phyloP scores from a whole-genome alignment of 2,797 vertebrate genomes.

The Synanceia verrucosa region DNA sequence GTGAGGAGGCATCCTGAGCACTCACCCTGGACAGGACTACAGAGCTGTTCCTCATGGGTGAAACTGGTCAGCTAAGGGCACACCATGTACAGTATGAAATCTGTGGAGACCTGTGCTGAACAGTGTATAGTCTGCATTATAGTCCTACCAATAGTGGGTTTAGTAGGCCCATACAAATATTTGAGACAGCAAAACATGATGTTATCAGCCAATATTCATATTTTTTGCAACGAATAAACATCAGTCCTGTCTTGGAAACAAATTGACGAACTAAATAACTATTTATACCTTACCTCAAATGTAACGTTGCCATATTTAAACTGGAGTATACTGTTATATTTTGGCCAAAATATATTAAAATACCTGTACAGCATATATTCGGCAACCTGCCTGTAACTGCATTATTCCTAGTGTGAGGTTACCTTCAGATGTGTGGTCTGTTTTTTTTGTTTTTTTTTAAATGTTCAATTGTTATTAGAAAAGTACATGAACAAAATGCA shows the following conservation, averaged over 20 bases:
- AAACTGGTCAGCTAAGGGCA: constrained; percentile 24
- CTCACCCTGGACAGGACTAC: constrained; percentile 14
- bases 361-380: neutral
- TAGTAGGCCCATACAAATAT: neutral
- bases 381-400: neutral
- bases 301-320: neutral
- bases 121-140: neutral
- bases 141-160: neutral
- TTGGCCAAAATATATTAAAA: neutral
- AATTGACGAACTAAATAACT: neutral
- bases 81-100: neutral
- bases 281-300: neutral
- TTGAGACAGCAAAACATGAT: neutral
- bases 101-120: neutral
- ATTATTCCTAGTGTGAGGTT: neutral
- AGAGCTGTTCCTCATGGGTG: constrained; percentile 23
- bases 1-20: constrained; percentile 39
- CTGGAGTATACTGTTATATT: neutral
- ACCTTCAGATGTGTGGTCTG: neutral
- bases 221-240: neutral
- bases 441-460: neutral
- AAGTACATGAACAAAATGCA: neutral
- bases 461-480: neutral
- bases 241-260: neutral
- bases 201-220: neutral